Conservation (phyloP, 35 echinoderm and acorn worm genomes). For the Ptychodera flava region DNA sequence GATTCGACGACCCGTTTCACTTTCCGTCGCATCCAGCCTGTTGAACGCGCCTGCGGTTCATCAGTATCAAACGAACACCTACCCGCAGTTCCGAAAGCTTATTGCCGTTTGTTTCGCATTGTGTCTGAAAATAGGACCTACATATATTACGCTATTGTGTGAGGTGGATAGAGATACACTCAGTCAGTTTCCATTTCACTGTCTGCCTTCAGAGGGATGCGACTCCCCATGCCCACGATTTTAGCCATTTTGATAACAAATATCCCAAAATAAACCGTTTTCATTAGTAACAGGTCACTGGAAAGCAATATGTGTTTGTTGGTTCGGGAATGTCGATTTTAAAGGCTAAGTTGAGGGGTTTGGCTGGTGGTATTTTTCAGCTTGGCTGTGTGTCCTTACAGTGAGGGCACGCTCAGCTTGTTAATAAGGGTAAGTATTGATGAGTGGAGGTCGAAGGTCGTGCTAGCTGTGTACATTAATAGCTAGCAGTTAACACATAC, state of each 20-base stretch:
- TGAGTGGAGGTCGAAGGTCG: background rate
- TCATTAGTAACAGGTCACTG: no score
- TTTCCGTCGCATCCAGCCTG: background rate
- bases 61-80: background rate
- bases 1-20: background rate
- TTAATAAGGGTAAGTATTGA: slow-evolving; percentile 2
- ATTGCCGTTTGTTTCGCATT: no score
- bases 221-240: no score
- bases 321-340: background rate
- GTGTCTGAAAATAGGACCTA: background rate
- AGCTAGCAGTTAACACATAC: background rate
- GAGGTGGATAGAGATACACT: no score
- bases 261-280: no score
- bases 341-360: background rate
- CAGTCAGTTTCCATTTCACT: no score
- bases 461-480: background rate
- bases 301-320: no score
- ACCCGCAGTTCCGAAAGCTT: no score
- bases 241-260: no score
- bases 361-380: background rate
- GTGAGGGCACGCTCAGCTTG: background rate
- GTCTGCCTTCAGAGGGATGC: no score
- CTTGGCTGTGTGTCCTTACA: background rate
- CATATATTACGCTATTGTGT: no score
- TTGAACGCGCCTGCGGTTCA: no score